phyloP scores from a whole-genome alignment of 1,140 invertebrate species.

The Pollicipes pollicipes region DNA sequence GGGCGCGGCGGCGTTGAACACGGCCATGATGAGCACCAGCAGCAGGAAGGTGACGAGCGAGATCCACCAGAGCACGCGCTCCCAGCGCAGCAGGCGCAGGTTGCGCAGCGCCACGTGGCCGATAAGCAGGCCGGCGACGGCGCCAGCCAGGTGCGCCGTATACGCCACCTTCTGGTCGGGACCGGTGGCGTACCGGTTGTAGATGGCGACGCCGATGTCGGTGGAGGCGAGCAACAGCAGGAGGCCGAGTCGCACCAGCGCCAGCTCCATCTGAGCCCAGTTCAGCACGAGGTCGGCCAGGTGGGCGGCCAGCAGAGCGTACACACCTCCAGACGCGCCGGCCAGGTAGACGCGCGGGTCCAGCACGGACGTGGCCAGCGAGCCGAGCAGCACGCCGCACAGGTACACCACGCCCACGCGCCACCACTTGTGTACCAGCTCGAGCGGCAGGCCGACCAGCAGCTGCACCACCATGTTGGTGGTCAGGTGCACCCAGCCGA shows the following conservation, averaged over 20 bases:
- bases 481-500: slow-evolving; percentile 37
- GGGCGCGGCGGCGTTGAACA: slow-evolving; percentile 14
- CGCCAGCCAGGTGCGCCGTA: slow-evolving; percentile 50
- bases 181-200: slow-evolving; percentile 49
- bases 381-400: slow-evolving; percentile 37
- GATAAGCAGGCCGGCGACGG: slow-evolving; percentile 67
- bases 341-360: slow-evolving; percentile 32
- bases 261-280: slow-evolving; percentile 79
- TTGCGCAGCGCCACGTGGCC: slow-evolving; percentile 82
- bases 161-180: slow-evolving; percentile 23
- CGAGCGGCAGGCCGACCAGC: slow-evolving; percentile 46
- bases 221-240: slow-evolving; percentile 50
- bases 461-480: slow-evolving; percentile 37
- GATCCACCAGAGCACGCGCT: slow-evolving; percentile 62
- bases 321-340: too few relatives aligned
- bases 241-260: slow-evolving; percentile 52
- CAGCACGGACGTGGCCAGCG: slow-evolving; percentile 32
- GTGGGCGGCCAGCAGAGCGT: slow-evolving; percentile 38
- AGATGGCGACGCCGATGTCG: slow-evolving; percentile 65
- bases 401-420: slow-evolving; percentile 49
- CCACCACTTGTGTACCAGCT: slow-evolving; percentile 65
- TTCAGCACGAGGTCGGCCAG: slow-evolving; percentile 44
- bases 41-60: slow-evolving; percentile 52
- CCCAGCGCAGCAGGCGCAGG: slow-evolving; percentile 63
- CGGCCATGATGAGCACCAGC: slow-evolving; percentile 36